Evolutionary conservation across 2,888 invertebrate species (phyloP).

Genomic region (Platycnemis pennipes): DNA sequence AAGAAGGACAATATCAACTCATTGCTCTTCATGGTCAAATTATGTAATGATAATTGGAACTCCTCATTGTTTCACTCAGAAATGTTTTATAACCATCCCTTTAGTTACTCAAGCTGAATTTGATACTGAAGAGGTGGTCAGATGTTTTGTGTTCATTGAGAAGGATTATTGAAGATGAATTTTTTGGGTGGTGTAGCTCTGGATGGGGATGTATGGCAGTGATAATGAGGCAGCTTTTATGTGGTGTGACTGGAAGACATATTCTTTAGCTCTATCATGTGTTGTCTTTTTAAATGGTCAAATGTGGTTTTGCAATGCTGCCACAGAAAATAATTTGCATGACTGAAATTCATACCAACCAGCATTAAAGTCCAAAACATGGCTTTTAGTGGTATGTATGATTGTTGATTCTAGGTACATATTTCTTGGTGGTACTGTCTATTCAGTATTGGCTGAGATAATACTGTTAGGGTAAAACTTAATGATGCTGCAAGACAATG

Average conservation of each 20-base stretch:
- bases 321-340: slow-evolving; percentile 36
- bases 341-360: slow-evolving; percentile 38
- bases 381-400: slow-evolving; percentile 37
- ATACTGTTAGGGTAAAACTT: slow-evolving; percentile 13
- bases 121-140: slow-evolving; percentile 40
- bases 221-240: slow-evolving; percentile 54
- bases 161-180: neutral
- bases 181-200: slow-evolving; percentile 13
- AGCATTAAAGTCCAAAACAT: slow-evolving; percentile 32
- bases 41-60: slow-evolving; percentile 47
- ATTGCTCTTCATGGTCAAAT: slow-evolving; percentile 40
- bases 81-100: slow-evolving; percentile 43
- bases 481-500: neutral
- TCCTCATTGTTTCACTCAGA: slow-evolving; percentile 19
- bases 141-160: slow-evolving; percentile 41
- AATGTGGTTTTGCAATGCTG: slow-evolving; percentile 28
- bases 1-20: slow-evolving; percentile 29
- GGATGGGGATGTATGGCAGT: slow-evolving; percentile 43
- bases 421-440: slow-evolving; percentile 40
- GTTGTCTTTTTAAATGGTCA: slow-evolving; percentile 57
- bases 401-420: slow-evolving; percentile 42
- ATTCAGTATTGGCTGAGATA: slow-evolving; percentile 14
- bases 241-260: slow-evolving; percentile 22
- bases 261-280: slow-evolving; percentile 35
- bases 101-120: slow-evolving; percentile 58